Conservation (phyloP, 1,140 invertebrate species). For the Nixonia krombeini region DNA sequence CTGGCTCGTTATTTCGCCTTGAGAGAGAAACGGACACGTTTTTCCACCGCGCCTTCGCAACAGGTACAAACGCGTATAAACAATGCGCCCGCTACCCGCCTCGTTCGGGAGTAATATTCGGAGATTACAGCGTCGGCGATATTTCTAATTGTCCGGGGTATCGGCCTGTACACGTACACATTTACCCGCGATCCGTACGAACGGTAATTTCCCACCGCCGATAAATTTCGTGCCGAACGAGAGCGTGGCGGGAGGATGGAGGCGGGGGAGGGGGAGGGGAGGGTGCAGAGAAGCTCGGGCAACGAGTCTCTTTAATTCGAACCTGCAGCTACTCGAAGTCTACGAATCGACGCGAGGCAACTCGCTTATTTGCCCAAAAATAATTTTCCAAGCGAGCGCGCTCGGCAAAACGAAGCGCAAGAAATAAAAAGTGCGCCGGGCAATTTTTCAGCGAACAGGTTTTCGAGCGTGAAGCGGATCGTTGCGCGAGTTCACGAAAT, state of each 20-base stretch:
- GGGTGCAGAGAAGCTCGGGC: neutral
- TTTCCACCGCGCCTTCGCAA: neutral
- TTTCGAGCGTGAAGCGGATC: constrained; percentile 29
- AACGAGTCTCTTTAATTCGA: constrained; percentile 21
- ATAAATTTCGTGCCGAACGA: neutral
- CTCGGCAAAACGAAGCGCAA: constrained; percentile 14
- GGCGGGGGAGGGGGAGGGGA: no score
- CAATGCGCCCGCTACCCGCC: no score
- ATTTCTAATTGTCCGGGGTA: no score
- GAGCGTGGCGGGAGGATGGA: no score
- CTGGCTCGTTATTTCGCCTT: constrained; percentile 13
- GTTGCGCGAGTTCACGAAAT: constrained; percentile 42
- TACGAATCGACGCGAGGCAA: neutral
- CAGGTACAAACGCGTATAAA: no score
- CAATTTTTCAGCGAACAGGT: constrained; percentile 47
- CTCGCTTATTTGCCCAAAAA: constrained; percentile 35
- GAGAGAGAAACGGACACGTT: neutral
- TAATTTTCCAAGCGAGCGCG: constrained; percentile 44
- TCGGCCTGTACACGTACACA: no score
- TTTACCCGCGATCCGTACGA: no score
- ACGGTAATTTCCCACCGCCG: neutral
- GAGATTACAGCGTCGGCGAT: no score
- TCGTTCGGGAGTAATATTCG: no score
- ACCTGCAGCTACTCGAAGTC: constrained; percentile 9
- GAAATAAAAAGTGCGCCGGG: constrained; percentile 13